Evolutionary conservation across 2,113 vertebrate species (phyloP).

Genomic region (Morone chrysops): DNA sequence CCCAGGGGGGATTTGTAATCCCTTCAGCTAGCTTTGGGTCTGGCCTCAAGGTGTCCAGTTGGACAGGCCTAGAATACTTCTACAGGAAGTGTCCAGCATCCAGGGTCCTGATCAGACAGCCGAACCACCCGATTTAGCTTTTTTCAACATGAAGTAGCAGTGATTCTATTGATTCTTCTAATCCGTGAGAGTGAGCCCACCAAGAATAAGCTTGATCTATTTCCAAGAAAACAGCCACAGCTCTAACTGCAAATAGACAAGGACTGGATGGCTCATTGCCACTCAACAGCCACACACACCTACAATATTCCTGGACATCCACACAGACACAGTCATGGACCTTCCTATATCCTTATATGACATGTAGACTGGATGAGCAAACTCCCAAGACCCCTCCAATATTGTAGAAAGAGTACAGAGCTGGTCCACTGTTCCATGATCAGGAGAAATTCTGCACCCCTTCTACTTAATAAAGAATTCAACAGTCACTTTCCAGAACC

Average conservation of each 20-base stretch:
- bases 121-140: background rate
- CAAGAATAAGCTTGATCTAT: background rate
- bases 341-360: background rate
- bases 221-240: background rate
- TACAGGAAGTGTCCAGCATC: constrained; percentile 1
- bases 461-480: background rate
- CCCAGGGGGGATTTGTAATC: constrained; percentile 20
- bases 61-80: constrained; percentile 26
- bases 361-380: background rate
- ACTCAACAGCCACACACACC: background rate
- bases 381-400: background rate
- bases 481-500: background rate
- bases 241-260: background rate
- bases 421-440: background rate
- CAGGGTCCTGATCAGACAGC: constrained; percentile 4
- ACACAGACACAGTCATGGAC: background rate
- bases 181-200: background rate
- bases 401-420: background rate
- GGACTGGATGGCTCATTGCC: background rate
- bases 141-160: constrained; percentile 16
- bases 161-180: background rate
- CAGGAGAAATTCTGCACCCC: background rate
- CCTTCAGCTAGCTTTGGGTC: constrained; percentile 7
- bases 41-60: background rate
- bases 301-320: background rate